These are phyloP conservation scores for Bergia puertoricense DNA, from an alignment of 92 coral and sea anemone species.

Conservation along the genomic window DNA sequence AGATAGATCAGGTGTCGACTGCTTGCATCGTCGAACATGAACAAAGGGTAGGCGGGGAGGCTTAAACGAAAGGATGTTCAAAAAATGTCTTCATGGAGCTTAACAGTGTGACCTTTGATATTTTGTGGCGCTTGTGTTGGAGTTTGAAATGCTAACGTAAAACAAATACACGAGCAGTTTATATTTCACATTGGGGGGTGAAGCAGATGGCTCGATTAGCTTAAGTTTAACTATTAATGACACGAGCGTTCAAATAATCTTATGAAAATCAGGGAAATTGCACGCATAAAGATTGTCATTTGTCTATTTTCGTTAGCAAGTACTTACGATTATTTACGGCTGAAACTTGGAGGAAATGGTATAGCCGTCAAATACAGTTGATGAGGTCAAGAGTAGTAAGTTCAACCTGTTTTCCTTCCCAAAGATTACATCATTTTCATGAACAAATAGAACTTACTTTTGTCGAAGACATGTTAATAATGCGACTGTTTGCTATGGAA, in stretches of 20 bases:
- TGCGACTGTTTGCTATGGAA: too few relatives aligned
- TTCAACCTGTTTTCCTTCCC: too few relatives aligned
- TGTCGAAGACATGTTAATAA: too few relatives aligned
- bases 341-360: too few relatives aligned
- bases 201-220: background rate
- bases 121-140: background rate
- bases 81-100: background rate
- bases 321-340: too few relatives aligned
- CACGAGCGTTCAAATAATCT: background rate
- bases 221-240: background rate
- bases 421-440: too few relatives aligned
- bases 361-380: too few relatives aligned
- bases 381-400: too few relatives aligned
- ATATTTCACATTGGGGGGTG: background rate
- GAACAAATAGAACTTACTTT: too few relatives aligned
- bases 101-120: background rate
- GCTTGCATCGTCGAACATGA: background rate
- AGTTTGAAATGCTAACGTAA: background rate
- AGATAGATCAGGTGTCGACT: background rate
- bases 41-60: slow-evolving; percentile 26
- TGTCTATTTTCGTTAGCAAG: too few relatives aligned
- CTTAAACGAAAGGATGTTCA: background rate
- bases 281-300: too few relatives aligned
- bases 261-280: too few relatives aligned
- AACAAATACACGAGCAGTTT: background rate